Conservation (phyloP, 2,797 vertebrate genomes). For the Semaprochilodus insignis region DNA sequence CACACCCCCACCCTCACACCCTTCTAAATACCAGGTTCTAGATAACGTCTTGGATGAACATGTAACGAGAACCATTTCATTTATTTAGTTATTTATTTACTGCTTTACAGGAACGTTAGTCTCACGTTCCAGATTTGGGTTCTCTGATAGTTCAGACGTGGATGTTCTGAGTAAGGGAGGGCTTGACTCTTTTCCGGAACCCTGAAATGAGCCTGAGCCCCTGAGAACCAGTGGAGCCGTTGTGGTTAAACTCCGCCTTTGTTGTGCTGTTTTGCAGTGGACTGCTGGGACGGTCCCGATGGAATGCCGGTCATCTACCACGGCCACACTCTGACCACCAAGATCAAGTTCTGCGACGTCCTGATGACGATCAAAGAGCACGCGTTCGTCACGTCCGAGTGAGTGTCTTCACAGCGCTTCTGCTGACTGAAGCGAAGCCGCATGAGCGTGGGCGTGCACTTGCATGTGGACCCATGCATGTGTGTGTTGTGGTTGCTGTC, state of each 20-base stretch:
- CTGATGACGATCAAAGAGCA: conserved; percentile 96
- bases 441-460: background rate
- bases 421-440: background rate
- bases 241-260: background rate
- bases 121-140: no score
- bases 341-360: conserved; percentile 97
- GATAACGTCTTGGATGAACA: no score
- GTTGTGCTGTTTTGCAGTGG: conserved; percentile 81
- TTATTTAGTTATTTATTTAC: no score
- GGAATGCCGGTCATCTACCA: conserved; percentile 99
- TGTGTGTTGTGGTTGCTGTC: background rate
- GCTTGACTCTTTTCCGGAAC: no score
- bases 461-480: background rate
- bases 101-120: no score
- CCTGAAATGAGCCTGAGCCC: background rate
- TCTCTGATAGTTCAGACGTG: no score
- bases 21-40: no score
- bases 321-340: conserved; percentile 97
- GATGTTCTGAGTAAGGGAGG: no score
- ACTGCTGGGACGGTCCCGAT: conserved; percentile 98
- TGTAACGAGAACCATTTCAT: no score
- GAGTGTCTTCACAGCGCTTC: conserved; percentile 69
- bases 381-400: conserved; percentile 97
- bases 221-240: conserved; percentile 25
- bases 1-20: no score